Base-by-base conservation (phyloP, 2,888 invertebrate genomes). In the Frankliniella fusca region DNA sequence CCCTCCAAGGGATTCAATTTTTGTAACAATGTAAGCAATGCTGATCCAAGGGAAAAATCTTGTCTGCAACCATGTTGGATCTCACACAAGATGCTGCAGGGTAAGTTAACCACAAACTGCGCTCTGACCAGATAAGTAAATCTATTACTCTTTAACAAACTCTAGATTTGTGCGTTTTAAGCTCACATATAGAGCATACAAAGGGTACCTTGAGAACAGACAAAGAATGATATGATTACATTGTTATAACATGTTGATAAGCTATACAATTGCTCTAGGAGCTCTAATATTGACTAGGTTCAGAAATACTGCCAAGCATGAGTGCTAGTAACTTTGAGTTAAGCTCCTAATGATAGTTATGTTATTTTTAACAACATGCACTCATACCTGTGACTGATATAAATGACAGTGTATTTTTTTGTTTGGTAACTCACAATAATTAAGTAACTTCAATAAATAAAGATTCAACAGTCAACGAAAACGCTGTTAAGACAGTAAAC, bases 151-250 rank as follows among this genome's bases (percentile, higher is more conserved):
- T 23, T 23, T 27, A 76, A 76, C 70, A 76, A 27, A 27, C 12
- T 27, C 70, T 27, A 76, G 70, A 12, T 27, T 76, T 76, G 70
- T 76, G 70, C 70, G 70, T 76, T 76, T 23, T 10, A 54, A 54
- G 54, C 54, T 5, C 54, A 20, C 54, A 54, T 76, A 76, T 76
- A 27, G 61, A 18, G 18, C 18, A 54, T 54, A 20, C 15, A 11
- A 54, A 38, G 38, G 38, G 27, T 76, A 76, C 12, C 7, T 76
- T 76, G 12, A 27, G 27, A 76, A 76, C 70, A 23, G 11, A 27
- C 27, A 27, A 76, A 27, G 70, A 9, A 76, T 76, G 70, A 76
- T 76, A 76, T 76, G 70, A 76, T 76, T 76, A 76, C 27, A 76
- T 76, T 23, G 27, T 27, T 10, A 76, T 76, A 76, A 76, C 70